Conservation (phyloP, 2,797 vertebrate species). For the Cryptoprocta ferox region DNA sequence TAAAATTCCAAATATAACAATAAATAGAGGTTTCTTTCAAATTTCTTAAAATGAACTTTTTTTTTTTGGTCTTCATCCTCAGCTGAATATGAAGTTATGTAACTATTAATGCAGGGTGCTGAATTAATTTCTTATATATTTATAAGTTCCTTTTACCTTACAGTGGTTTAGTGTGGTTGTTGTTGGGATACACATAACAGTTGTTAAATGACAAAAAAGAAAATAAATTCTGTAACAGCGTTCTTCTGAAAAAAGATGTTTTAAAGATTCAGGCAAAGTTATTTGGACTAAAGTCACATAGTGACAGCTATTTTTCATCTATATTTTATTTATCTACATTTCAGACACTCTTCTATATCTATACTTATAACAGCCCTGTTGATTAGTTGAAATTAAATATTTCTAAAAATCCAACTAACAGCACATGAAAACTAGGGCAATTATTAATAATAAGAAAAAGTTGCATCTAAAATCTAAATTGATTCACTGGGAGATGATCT, state of each 20-base stretch:
- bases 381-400: background rate
- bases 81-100: background rate
- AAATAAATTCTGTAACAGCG: background rate
- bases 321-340: background rate
- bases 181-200: background rate
- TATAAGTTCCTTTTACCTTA: background rate
- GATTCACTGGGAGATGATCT: constrained; percentile 51
- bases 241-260: background rate
- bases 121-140: background rate
- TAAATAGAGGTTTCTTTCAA: background rate
- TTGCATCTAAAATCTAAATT: constrained; percentile 55
- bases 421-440: background rate
- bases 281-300: constrained; percentile 13
- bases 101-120: background rate
- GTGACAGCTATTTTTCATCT: background rate
- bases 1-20: background rate
- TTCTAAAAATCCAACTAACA: background rate
- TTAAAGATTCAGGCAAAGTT: background rate
- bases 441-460: constrained; percentile 54
- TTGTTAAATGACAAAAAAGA: background rate
- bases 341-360: background rate
- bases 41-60: background rate
- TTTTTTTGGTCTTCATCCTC: background rate
- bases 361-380: background rate
- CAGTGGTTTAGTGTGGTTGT: background rate